Base-by-base conservation (phyloP, 2,888 invertebrate species). In the Tryphoninae sp. region DNA sequence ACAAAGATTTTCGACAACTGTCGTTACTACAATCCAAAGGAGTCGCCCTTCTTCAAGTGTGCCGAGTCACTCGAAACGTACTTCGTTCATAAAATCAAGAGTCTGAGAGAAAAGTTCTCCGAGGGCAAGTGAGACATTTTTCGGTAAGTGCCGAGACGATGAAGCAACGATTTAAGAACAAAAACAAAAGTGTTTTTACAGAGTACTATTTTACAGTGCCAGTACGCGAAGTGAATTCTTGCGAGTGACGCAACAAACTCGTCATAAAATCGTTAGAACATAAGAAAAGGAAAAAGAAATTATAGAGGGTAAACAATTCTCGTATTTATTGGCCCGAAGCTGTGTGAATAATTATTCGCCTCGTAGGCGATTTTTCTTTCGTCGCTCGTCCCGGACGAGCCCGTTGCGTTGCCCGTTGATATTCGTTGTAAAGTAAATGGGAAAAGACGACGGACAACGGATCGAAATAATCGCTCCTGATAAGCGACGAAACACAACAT, bases 1-100 rank as follows among this genome's bases (percentile, higher is more conserved):
- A 98, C 98, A 84, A 98, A 98, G 93, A 98, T 99, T 91, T 99
- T 99, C 93, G 98, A 99, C 93, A 99, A 99, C 93, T 99, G 99
- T 94, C 96, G 99, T 86, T 97, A 98, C 91, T 99, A 98, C 93
- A 99, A 99, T 93, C 97, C 98, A 80, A 96, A 97, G 90, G 98
- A 98, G 92, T 98, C 98, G 19, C 97, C 97, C 83, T 98, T 98
- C 93, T 98, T 97, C 93, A 96, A 98, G 90, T 98, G 98, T 93
- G 99, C 99, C 23, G 98, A 98, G 92, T 96, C 97, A 74, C 94
- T 99, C 84, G 99, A 99, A 93, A 96, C 97, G 81, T 98, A 96
- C 92, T 99, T 99, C 94, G 97, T 97, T 91, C 96, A 97, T 93
- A 98, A 97, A 94, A 96, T 98, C 85, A 97, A 97, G 93, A 95